These are phyloP conservation scores for Falco rusticolus DNA, from an alignment of 2,797 vertebrate genomes.

Conservation along the genomic window DNA sequence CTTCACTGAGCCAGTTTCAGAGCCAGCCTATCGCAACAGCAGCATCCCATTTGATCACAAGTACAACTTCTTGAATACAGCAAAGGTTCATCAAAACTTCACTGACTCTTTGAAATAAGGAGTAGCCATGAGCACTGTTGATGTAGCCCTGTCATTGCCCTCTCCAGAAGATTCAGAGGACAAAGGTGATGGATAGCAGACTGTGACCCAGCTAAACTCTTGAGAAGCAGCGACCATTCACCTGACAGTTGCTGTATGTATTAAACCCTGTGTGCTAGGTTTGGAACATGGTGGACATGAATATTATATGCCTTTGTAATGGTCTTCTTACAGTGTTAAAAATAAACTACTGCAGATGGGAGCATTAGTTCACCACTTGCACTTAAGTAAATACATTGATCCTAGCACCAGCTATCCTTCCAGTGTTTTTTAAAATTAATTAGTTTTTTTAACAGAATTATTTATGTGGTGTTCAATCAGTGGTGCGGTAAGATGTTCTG, in stretches of 20 bases:
- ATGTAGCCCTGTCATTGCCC: neutral
- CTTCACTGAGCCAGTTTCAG: neutral
- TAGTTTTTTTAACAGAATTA: neutral
- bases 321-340: neutral
- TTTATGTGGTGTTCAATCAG: neutral
- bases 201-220: neutral
- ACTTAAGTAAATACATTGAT: neutral
- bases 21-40: neutral
- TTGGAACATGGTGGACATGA: neutral
- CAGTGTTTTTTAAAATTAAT: neutral
- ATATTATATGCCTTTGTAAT: neutral
- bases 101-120: neutral
- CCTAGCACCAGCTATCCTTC: neutral
- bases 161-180: constrained; percentile 3
- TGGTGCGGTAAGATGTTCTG: neutral
- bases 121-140: neutral
- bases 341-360: neutral
- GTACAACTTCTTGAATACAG: neutral
- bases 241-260: neutral
- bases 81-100: neutral
- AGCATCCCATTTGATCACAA: neutral
- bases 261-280: neutral
- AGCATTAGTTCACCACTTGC: neutral
- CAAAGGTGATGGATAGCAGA: neutral
- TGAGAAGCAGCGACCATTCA: neutral